Evolutionary conservation across 2,113 vertebrate species (phyloP).

Genomic region (Myiozetetes cayanensis): DNA sequence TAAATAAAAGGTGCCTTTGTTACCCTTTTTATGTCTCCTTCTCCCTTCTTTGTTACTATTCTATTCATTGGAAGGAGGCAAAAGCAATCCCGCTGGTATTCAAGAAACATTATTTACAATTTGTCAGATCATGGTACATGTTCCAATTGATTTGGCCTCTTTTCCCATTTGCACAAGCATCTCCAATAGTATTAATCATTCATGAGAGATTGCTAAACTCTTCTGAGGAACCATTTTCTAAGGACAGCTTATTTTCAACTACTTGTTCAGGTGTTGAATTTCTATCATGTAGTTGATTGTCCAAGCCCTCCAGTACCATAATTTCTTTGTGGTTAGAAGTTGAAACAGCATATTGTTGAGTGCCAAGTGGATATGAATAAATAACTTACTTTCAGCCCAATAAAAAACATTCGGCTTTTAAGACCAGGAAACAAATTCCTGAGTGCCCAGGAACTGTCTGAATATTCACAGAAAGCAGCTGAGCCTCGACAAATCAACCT

Average conservation of each 20-base stretch:
- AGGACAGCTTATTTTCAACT: background rate
- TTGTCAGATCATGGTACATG: background rate
- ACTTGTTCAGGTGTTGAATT: background rate
- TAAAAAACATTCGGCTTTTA: background rate
- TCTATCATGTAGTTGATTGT: background rate
- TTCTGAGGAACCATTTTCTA: constrained; percentile 3
- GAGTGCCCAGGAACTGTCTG: background rate
- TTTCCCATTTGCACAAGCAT: background rate
- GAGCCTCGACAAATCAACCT: background rate
- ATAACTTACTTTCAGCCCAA: background rate
- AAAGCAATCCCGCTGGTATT: constrained; percentile 25
- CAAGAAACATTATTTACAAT: constrained; percentile 38
- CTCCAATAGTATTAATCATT: constrained; percentile 25
- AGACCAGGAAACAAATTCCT: background rate
- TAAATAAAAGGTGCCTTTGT: constrained; percentile 35
- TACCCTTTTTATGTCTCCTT: background rate
- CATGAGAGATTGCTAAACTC: background rate
- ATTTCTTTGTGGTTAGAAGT: background rate
- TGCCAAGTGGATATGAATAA: background rate
- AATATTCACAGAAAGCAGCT: background rate
- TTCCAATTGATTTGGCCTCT: background rate
- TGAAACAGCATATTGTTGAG: background rate
- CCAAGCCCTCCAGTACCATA: background rate
- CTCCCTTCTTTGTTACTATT: background rate
- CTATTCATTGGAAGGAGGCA: constrained; percentile 7